Conservation (phyloP, 2,797 vertebrate species). For the Sardinella longiceps region DNA sequence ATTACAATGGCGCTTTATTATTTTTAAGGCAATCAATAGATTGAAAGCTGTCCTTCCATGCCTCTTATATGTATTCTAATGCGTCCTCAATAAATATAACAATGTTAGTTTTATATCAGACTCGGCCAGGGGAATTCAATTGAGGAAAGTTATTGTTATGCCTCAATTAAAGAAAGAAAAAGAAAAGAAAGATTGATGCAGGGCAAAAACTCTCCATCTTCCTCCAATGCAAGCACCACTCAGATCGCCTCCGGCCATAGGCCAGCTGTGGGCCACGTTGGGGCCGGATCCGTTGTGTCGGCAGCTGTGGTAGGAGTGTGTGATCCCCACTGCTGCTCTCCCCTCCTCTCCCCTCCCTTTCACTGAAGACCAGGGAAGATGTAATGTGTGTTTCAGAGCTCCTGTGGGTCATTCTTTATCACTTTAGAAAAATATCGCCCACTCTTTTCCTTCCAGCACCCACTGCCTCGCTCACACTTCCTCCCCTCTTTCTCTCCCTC, state of each 20-base stretch:
- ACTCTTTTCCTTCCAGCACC: not conserved
- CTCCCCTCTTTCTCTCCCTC: slow-evolving; percentile 16
- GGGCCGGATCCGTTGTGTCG: not conserved
- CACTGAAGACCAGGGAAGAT: slow-evolving; percentile 41
- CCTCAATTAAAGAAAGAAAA: not conserved
- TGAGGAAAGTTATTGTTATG: slow-evolving; percentile 78
- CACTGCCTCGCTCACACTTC: slow-evolving; percentile 9
- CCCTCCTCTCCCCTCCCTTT: slow-evolving; percentile 43
- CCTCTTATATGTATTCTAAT: slow-evolving; percentile 92
- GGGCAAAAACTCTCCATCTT: not conserved
- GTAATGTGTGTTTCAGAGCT: slow-evolving; percentile 52
- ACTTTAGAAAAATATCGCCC: slow-evolving; percentile 42
- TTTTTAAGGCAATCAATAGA: slow-evolving; percentile 86
- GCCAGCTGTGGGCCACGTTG: not conserved
- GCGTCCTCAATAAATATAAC: slow-evolving; percentile 94
- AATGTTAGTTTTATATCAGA: slow-evolving; percentile 88
- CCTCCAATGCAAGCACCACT: not conserved
- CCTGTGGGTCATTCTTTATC: slow-evolving; percentile 45
- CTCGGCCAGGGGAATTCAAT: slow-evolving; percentile 83
- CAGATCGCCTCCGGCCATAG: not conserved
- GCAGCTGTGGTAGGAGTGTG: not conserved
- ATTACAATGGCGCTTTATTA: slow-evolving; percentile 78
- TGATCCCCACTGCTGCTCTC: not conserved
- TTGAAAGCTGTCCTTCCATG: slow-evolving; percentile 80
- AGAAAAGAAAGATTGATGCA: not conserved